A percentile compares a stretch with the other conserved stretches of the same genome.
Conservation (phyloP, 2,888 invertebrate genomes). For the Scaptomyza polygonia region DNA sequence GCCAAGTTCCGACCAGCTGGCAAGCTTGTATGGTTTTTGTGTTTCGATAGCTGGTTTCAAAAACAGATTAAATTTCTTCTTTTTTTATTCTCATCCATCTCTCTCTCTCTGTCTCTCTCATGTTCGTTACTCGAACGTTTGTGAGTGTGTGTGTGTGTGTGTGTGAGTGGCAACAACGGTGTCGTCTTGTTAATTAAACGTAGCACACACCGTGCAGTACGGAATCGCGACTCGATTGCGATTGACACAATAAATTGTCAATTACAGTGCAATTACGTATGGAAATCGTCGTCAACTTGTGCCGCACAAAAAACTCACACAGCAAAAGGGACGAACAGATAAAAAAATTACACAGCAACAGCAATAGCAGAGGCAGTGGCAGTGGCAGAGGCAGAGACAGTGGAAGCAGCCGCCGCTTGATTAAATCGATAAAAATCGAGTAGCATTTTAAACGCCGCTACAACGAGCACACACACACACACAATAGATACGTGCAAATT, state of each 20-base stretch:
- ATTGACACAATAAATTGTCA: slow-evolving; percentile 82
- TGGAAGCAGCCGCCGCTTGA: slow-evolving; percentile 61
- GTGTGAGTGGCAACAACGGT: slow-evolving; percentile 61
- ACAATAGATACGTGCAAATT: slow-evolving; percentile 78
- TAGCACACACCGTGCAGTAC: slow-evolving; percentile 62
- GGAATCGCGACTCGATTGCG: slow-evolving; percentile 75
- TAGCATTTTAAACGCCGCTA: slow-evolving; percentile 67
- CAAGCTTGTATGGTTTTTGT: slow-evolving; percentile 14
- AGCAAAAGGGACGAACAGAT: slow-evolving; percentile 17
- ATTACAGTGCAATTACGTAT: slow-evolving; percentile 80
- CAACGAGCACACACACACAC: slow-evolving; percentile 44
- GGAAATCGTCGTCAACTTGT: slow-evolving; percentile 68
- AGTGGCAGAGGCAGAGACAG: slow-evolving; percentile 35
- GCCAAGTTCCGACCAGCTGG: background rate
- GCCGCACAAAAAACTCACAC: slow-evolving; percentile 26
- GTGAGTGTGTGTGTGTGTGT: background rate
- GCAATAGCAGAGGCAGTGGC: slow-evolving; percentile 28
- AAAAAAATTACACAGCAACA: slow-evolving; percentile 25
- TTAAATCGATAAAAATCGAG: slow-evolving; percentile 80
- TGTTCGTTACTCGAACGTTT: too few species aligned
- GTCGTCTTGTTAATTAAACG: slow-evolving; percentile 79
- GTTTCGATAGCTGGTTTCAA: slow-evolving; percentile 33
- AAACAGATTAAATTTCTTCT: slow-evolving; percentile 65
- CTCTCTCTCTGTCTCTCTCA: background rate
- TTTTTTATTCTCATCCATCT: slow-evolving; percentile 16